Percentiles rank a stretch among this genome's conserved stretches.
Conservation (phyloP, 2,113 vertebrate species). For the Sebastes fasciatus region DNA sequence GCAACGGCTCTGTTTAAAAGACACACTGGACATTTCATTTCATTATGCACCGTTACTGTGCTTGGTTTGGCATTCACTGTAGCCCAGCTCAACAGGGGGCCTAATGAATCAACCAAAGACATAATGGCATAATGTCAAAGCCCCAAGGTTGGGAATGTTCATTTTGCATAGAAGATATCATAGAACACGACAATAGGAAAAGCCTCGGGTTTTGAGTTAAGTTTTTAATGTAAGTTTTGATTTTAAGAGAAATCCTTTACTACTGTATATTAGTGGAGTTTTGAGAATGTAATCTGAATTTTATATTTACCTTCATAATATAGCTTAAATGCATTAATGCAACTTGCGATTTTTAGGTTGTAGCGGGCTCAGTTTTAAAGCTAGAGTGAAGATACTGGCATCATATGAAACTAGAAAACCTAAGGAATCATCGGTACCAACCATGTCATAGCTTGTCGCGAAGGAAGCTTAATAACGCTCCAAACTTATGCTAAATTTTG, state of each 20-base stretch:
- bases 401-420: no score
- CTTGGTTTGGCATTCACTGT: background rate
- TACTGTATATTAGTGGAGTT: background rate
- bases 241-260: background rate
- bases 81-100: background rate
- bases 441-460: no score
- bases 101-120: no score
- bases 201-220: background rate
- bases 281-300: background rate
- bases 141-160: background rate
- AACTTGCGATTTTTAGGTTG: no score
- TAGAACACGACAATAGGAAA: background rate
- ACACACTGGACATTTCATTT: conserved; percentile 18
- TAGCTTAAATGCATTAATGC: no score
- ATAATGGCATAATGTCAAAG: no score
- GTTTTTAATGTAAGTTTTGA: background rate
- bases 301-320: background rate
- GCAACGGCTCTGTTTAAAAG: background rate
- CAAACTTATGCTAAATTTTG: no score
- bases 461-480: no score
- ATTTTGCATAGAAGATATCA: background rate
- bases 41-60: background rate
- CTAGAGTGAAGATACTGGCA: no score
- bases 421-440: no score
- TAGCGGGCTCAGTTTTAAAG: no score